A percentile compares a stretch with the other conserved stretches of the same genome.
Conservation (phyloP, 2,113 vertebrate genomes). For the Atractosteus spatula region DNA sequence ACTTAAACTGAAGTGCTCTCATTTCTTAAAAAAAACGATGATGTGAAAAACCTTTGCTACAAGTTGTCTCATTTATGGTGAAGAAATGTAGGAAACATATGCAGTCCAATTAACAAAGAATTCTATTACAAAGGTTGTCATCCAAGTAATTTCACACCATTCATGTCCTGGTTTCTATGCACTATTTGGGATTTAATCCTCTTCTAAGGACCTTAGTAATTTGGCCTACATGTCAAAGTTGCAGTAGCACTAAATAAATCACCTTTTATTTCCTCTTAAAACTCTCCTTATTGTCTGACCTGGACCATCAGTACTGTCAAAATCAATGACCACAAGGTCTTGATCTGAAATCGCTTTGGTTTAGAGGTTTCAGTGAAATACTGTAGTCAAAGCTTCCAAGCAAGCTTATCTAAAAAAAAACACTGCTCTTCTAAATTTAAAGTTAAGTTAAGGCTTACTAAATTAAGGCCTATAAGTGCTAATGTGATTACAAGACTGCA, state of each 20-base stretch:
- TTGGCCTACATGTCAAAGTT: conserved; percentile 12
- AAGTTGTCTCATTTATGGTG: too few species aligned
- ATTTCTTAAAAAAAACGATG: too few species aligned
- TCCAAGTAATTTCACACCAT: conserved; percentile 2
- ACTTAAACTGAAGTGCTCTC: too few species aligned
- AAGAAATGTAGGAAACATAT: too few species aligned
- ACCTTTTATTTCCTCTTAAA: conserved; percentile 39
- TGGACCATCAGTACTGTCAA: conserved; percentile 27
- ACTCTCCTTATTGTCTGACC: conserved; percentile 7
- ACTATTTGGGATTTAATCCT: conserved; percentile 11
- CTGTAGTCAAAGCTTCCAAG: conserved; percentile 28
- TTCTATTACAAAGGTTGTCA: background rate
- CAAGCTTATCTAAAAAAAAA: conserved; percentile 26
- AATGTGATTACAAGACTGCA: too few species aligned
- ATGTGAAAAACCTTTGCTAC: too few species aligned
- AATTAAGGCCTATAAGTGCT: too few species aligned
- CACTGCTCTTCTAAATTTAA: conserved; percentile 18
- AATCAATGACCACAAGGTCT: conserved; percentile 40
- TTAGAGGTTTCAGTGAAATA: conserved; percentile 41
- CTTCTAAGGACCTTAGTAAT: background rate
- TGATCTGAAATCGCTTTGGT: conserved; percentile 35
- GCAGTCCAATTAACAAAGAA: background rate
- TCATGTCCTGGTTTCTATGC: background rate
- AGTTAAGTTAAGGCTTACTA: too few species aligned
- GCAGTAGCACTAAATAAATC: conserved; percentile 32